Evolutionary conservation across 2,797 vertebrate genomes (phyloP), one percentile per base, ranked within the genome.

Genomic region (Epinephelus coioides): DNA sequence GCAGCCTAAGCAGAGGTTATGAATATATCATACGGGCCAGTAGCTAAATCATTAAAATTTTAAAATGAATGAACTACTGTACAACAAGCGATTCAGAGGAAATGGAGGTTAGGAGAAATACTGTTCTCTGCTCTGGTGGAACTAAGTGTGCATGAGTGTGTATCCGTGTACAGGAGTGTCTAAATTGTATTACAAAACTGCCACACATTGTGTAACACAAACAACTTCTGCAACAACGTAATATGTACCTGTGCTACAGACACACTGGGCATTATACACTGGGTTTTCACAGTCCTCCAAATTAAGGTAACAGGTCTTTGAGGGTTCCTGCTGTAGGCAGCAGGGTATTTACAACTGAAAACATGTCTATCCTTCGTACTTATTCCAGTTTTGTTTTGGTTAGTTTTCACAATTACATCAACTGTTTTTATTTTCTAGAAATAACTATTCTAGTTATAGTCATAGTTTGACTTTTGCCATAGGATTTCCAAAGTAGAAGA

Each of bases 21-120:
- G 79, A 89, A 93, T 87, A 84, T 71, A 90, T 90, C 78, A 89
- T 78, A 88, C 69, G 69, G 74, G 62, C 82, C 50, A 50, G 69
- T 69, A 70, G 83, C 70, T 78, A 76, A 82, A 89, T 68, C 81
- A 81, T 83, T 79, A 65, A 40, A 71, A 64, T 81, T 88, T 87
- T 90, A 93, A 92, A 88, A 86, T 87, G 57, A 84, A 93, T 83
- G 86, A 89, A 84, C 54, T 57, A 12, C 76, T 64, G 55, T 50
- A 81, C 56, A 76, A 83, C 63, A 69, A 76, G 56, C 34, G 57
- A 63, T 84, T 76, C 38, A 79, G 62, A 78, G 56, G 69, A 84
- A 85, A 82, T 69, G 72, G 64, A 77, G 74, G 74, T 43, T 9
- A 8, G 49, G 59, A 79, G 43, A 43, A 66, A 74, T 70, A 25